These are phyloP conservation scores for Numenius phaeopus DNA, from an alignment of 2,797 vertebrate species.

Conservation along the genomic window DNA sequence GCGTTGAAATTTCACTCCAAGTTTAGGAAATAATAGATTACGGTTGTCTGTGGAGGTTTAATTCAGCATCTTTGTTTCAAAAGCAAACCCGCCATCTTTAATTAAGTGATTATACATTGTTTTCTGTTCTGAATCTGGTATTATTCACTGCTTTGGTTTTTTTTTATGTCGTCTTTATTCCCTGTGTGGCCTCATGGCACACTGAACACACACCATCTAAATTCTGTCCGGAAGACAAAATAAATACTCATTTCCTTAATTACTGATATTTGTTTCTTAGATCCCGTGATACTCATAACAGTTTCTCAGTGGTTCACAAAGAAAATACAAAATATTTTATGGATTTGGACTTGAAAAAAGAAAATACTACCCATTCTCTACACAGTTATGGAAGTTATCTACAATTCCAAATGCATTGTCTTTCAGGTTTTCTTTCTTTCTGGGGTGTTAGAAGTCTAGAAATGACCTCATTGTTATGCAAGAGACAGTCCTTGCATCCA, in stretches of 20 bases:
- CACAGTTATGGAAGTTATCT: neutral
- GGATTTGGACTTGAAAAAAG: neutral
- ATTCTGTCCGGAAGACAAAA: neutral
- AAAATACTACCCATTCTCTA: neutral
- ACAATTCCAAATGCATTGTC: neutral
- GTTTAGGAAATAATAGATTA: neutral
- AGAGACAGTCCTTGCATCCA: neutral
- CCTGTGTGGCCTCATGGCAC: neutral
- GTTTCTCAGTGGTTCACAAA: neutral
- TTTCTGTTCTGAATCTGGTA: neutral
- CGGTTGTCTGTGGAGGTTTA: neutral
- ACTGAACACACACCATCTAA: neutral
- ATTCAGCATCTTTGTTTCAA: neutral
- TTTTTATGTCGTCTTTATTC: neutral
- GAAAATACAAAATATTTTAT: neutral
- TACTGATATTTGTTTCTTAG: neutral
- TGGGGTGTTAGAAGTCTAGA: neutral
- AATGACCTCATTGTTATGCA: neutral
- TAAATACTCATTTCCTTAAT: neutral
- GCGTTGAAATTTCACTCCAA: neutral
- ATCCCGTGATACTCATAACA: fast-evolving
- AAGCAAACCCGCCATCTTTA: neutral
- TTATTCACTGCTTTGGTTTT: neutral
- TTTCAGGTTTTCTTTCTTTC: neutral
- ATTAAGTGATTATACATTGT: neutral